Evolutionary conservation across 2,113 vertebrate genomes (phyloP), one percentile per base, ranked within the genome.

Genomic region (Cnemophilus loriae): DNA sequence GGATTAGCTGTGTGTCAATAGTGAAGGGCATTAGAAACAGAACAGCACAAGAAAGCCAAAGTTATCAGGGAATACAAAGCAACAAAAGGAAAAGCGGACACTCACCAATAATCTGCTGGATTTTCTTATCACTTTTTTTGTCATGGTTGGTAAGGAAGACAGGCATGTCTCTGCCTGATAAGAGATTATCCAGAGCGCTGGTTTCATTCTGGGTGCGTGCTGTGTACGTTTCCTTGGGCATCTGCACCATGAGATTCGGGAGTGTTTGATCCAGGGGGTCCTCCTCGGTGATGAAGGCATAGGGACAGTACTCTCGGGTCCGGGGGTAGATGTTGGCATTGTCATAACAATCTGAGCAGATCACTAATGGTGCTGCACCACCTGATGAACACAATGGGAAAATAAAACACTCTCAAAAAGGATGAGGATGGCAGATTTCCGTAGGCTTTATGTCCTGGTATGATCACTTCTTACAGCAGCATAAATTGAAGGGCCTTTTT

Each of bases 291-390:
- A 99, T 97, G 60, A 98, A 99, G 70, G 98, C 97, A 16, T 99
- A 99, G 1, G 99, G 99, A 90, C 99, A 99, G 97, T 98, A 99
- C 30, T 99, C 99, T 52, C 98, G 98, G 1, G 98, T 98, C 83
- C 99, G 98, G 47, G 99, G 98, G 96, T 99, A 99, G 94, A 99
- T 99, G 97, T 99, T 99, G 60, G 99, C 99, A 3, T 99, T 99
- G 98, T 99, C 99, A 0, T 99, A 99, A 95, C 99, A 99, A 95
- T 99, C 99, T 2, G 99, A 99, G 97, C 99, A 99, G 97, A 99
- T 99, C 93, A 99, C 98, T 75, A 99, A 81, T 1, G 98, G 97
- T 11, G 98, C 97, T 15, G 98, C 35, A 16, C 97, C 96, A 97
- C 97, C 98, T 98, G 86, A 84, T 14, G 53, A 80, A 87, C 30